Evolutionary conservation across 1,140 invertebrate species (phyloP), one percentile per base, ranked within the genome.

Genomic region (Plutomurus gul): DNA sequence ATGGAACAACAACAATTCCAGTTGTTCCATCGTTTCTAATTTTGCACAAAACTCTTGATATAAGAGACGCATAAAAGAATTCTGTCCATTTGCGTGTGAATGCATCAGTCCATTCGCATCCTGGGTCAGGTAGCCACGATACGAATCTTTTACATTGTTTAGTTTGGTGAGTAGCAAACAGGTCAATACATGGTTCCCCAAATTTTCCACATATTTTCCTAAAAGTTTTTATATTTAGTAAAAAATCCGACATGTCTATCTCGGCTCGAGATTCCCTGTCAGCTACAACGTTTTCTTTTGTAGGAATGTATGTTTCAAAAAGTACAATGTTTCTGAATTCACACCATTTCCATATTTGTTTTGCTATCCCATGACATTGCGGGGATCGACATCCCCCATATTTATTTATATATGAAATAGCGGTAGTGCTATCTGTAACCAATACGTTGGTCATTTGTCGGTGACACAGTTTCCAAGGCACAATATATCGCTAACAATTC

Each of bases 311-410:
- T 1, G 40, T 20, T 20, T 65, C 79, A 22, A 47, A 40, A 20
- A 81, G n/a, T 20, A 36, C 56, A 18, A 81, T 37, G 8, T 74
- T 43, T 30, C 43, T 7, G 0, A 18, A 4, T 33, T 77, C 75
- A 47, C 65, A 73, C 75, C 75, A 81, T 47, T 76, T 20, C 75
- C 75, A 81, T 13, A 81, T 81, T 5, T 37, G 0, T 37, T 47
- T 47, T 18, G 79, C 65, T 39, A 81, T 33, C 10, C 0, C 20
- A 22, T 56, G 49, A n/a, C 65, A 40, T 1, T 20, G 1, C 2
- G 18, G 4, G 16, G 60, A 56, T 13, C 39, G 20, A 65, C 46
- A 73, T 0, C 79, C 75, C 4, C 79, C 79, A 22, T 27, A 60
- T 60, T 36, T 49, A 46, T 77, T 81, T 1, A 81, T 65, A 30